These are phyloP conservation scores for Ypsolopha sequella DNA, from an alignment of 2,888 invertebrate species.

Conservation along the genomic window DNA sequence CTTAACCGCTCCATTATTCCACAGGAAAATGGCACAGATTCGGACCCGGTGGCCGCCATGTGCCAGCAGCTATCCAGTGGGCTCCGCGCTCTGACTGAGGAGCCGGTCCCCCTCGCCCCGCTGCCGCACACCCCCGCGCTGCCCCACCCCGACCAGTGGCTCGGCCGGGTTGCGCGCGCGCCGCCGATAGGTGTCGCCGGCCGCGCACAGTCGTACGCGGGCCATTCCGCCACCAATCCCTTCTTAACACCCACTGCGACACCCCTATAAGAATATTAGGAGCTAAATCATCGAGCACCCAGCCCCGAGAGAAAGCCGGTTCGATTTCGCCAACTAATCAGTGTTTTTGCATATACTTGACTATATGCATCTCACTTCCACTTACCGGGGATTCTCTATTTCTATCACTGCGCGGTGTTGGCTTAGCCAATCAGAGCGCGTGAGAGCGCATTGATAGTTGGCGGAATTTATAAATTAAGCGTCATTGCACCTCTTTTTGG, in stretches of 20 bases:
- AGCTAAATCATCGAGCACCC: no score
- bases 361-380: no score
- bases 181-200: slow-evolving; percentile 54
- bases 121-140: slow-evolving; percentile 46
- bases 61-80: slow-evolving; percentile 84
- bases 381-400: no score
- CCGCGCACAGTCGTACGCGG: slow-evolving; percentile 67
- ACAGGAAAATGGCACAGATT: slow-evolving; percentile 9
- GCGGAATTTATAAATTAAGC: no score
- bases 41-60: slow-evolving; percentile 79
- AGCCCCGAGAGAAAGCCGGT: no score
- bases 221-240: slow-evolving; percentile 21
- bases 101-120: slow-evolving; percentile 30
- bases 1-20: neutral
- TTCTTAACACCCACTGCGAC: slow-evolving; percentile 15
- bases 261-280: neutral
- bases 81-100: slow-evolving; percentile 78
- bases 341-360: no score
- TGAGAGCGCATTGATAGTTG: no score
- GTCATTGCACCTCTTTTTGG: no score
- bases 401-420: no score
- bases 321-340: no score
- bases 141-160: slow-evolving; percentile 88
- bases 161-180: slow-evolving; percentile 76
- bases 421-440: no score